phyloP scores from a whole-genome alignment of 2,888 invertebrate species.

The Drosophila robusta region DNA sequence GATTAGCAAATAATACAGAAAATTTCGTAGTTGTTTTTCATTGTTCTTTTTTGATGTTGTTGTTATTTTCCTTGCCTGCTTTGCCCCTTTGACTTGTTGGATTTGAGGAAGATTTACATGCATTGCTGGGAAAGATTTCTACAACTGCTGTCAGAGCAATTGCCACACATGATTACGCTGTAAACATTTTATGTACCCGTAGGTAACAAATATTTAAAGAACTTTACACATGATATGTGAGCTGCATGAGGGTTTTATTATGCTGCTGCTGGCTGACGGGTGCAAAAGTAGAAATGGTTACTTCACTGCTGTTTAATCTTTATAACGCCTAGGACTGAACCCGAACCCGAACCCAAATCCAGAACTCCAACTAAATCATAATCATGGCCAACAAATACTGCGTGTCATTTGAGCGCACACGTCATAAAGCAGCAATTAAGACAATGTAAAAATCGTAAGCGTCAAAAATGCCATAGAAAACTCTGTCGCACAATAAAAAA shows the following conservation, averaged over 20 bases:
- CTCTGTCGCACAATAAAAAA: slow-evolving; percentile 72
- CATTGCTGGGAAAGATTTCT: slow-evolving; percentile 11
- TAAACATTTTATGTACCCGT: slow-evolving; percentile 68
- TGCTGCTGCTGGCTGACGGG: slow-evolving; percentile 33
- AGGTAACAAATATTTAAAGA: slow-evolving; percentile 72
- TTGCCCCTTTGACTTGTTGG: neutral
- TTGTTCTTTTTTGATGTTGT: neutral
- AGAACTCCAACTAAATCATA: slow-evolving; percentile 63
- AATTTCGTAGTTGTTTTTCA: neutral
- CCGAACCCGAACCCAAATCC: neutral
- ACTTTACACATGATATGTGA: slow-evolving; percentile 74
- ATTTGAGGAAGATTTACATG: slow-evolving; percentile 13
- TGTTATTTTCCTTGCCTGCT: too few relatives aligned
- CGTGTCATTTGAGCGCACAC: slow-evolving; percentile 77
- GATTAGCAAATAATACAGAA: slow-evolving; percentile 17
- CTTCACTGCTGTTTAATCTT: slow-evolving; percentile 70
- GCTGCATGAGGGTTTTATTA: slow-evolving; percentile 55
- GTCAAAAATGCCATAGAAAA: slow-evolving; percentile 76
- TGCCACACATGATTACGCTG: slow-evolving; percentile 65
- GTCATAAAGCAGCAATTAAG: slow-evolving; percentile 81
- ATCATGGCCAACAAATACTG: slow-evolving; percentile 69
- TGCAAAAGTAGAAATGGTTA: slow-evolving; percentile 61
- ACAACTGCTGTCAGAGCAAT: slow-evolving; percentile 37
- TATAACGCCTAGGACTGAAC: slow-evolving; percentile 54
- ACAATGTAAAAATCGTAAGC: slow-evolving; percentile 78